These are phyloP conservation scores for Empis stercorea DNA, from an alignment of 2,888 invertebrate species.

Conservation along the genomic window DNA sequence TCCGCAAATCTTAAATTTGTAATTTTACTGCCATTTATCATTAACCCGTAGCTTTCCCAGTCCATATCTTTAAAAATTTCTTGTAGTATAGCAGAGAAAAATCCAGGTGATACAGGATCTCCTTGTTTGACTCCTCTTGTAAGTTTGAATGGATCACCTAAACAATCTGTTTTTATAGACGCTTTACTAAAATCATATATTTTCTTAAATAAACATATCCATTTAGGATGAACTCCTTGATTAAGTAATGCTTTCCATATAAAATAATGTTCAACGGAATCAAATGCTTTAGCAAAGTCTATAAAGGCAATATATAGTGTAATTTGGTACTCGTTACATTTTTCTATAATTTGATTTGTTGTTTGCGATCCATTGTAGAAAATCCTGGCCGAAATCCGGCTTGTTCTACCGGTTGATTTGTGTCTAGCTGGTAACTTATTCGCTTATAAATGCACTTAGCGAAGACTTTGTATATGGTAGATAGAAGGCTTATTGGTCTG, in stretches of 20 bases:
- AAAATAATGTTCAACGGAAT: not conserved
- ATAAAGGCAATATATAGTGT: too few relatives aligned
- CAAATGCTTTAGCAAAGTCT: slow-evolving; percentile 1
- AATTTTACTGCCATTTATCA: too few relatives aligned
- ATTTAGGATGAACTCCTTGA: too few relatives aligned
- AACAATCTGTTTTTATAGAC: too few relatives aligned
- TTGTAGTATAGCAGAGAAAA: too few relatives aligned
- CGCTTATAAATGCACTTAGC: not conserved
- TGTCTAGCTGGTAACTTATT: not conserved
- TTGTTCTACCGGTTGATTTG: not conserved
- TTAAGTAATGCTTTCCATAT: too few relatives aligned
- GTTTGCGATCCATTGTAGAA: not conserved
- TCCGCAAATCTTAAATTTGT: too few relatives aligned
- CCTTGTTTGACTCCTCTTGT: not conserved
- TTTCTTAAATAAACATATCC: too few relatives aligned
- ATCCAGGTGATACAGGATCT: not conserved
- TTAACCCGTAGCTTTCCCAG: not conserved
- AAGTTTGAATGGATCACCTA: too few relatives aligned
- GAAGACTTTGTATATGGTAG: not conserved
- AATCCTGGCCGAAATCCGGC: not conserved
- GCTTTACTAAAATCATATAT: too few relatives aligned
- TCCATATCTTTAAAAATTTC: not conserved
- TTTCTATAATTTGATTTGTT: slow-evolving; percentile 12
- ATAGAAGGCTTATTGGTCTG: not conserved
- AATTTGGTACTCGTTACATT: not conserved